These are phyloP conservation scores for Sitobion miscanthi DNA, from an alignment of 1,140 invertebrate genomes.

Conservation along the genomic window DNA sequence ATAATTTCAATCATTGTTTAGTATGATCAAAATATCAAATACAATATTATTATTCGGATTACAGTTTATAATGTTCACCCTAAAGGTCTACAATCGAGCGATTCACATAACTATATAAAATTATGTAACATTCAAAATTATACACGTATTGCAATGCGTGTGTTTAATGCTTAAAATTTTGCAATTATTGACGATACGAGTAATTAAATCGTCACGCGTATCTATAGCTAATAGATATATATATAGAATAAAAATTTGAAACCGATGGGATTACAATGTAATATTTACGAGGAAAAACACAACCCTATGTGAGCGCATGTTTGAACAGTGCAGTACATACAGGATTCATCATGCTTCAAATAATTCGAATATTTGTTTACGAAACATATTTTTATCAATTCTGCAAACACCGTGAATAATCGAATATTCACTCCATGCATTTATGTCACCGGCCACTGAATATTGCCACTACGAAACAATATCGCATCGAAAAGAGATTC, in stretches of 20 bases:
- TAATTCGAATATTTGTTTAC: neutral
- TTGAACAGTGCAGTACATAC: neutral
- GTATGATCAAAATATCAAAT: too few relatives aligned
- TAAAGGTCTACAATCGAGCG: neutral
- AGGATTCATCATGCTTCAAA: neutral
- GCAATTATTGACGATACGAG: neutral
- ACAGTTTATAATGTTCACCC: too few relatives aligned
- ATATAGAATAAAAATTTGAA: neutral
- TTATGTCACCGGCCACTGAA: neutral
- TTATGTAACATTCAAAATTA: neutral
- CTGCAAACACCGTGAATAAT: neutral
- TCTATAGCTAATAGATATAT: neutral
- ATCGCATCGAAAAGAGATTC: neutral
- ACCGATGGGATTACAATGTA: neutral
- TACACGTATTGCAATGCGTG: neutral
- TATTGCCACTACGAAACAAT: neutral
- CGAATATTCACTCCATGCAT: neutral
- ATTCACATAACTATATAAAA: neutral
- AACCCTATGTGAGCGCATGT: neutral
- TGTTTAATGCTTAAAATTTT: neutral
- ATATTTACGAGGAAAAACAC: neutral
- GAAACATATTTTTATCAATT: neutral
- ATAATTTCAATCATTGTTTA: neutral
- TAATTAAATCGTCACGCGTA: neutral
- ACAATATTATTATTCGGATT: too few relatives aligned